Percentiles rank a stretch among this genome's conserved stretches.
Evolutionary conservation across 2,797 vertebrate genomes (phyloP).

Genomic region (Aplochiton taeniatus): DNA sequence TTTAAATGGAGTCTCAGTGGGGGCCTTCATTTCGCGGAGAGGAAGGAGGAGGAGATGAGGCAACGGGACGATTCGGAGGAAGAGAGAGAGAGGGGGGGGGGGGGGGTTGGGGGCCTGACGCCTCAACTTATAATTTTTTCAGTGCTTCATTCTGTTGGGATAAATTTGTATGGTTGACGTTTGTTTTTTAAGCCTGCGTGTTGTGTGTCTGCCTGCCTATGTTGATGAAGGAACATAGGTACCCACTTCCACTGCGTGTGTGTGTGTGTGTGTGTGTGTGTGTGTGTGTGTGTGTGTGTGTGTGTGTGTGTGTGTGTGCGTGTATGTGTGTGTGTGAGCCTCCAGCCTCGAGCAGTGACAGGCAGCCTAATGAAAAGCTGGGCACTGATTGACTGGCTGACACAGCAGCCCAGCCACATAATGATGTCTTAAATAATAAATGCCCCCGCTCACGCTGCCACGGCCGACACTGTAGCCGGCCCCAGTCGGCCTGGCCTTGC

Average conservation of each 20-base stretch:
- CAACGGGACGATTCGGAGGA: constrained; percentile 9
- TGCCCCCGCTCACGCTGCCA: constrained; percentile 64
- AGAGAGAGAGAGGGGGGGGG: not conserved
- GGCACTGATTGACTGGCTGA: constrained; percentile 76
- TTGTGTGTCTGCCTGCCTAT: not conserved
- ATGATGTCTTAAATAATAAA: constrained; percentile 82
- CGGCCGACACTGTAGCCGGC: constrained; percentile 41
- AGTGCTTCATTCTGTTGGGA: not conserved
- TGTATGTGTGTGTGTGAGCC: constrained; percentile 32
- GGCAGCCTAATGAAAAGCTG: constrained; percentile 76
- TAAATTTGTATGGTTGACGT: not conserved
- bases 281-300: not conserved
- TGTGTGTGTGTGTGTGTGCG: constrained; percentile 11
- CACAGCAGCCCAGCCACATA: constrained; percentile 72
- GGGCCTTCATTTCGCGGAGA: constrained; percentile 30
- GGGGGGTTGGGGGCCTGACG: not conserved
- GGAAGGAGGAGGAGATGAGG: constrained; percentile 15
- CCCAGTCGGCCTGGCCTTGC: constrained; percentile 28
- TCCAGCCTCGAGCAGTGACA: constrained; percentile 64
- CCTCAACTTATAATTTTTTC: too few relatives aligned
- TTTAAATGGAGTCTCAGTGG: constrained; percentile 67
- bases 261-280: constrained; percentile 2
- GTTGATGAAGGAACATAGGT: not conserved
- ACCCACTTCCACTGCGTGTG: not conserved
- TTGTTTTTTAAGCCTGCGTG: not conserved